A percentile compares a stretch with the other conserved stretches of the same genome.
Evolutionary conservation across 2,797 vertebrate genomes (phyloP).

Genomic region (Sebastes minor): DNA sequence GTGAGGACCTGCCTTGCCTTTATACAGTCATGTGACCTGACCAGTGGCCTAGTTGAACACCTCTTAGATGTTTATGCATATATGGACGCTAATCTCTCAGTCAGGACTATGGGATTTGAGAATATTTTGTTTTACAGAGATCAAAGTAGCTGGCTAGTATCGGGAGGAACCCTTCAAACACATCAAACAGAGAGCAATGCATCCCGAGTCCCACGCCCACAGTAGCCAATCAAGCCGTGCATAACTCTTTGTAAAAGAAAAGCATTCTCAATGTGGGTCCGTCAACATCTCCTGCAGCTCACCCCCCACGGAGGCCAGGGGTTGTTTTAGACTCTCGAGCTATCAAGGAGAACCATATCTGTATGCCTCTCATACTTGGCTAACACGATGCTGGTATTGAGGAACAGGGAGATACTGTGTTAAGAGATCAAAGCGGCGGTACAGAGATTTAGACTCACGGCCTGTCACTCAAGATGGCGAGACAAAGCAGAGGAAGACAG

Average conservation of each 20-base stretch:
- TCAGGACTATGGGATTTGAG: conserved; percentile 83
- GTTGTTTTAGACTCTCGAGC: conserved; percentile 52
- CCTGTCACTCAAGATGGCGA: conserved; percentile 75
- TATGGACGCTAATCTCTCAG: conserved; percentile 77
- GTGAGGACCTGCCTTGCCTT: conserved; percentile 66
- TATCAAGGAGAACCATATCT: conserved; percentile 65
- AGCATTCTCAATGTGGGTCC: conserved; percentile 62
- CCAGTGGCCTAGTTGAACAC: conserved; percentile 79
- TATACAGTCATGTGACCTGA: conserved; percentile 80
- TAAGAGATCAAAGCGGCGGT: conserved; percentile 76
- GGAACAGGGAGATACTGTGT: conserved; percentile 73
- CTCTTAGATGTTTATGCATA: conserved; percentile 83
- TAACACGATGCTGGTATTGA: conserved; percentile 65
- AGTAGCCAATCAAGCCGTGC: conserved; percentile 77
- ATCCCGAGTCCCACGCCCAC: conserved; percentile 74
- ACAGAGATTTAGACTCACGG: conserved; percentile 66
- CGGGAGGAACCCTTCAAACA: conserved; percentile 75
- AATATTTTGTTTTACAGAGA: conserved; percentile 82
- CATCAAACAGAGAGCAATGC: conserved; percentile 78
- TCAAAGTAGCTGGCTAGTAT: conserved; percentile 75
- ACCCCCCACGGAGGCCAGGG: conserved; percentile 54
- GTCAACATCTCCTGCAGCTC: conserved; percentile 55
- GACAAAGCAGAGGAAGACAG: conserved; percentile 75
- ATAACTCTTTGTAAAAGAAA: conserved; percentile 66
- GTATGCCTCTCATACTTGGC: conserved; percentile 61